Conservation (phyloP, 2,113 vertebrate species). For the Amphilophus citrinellus region DNA sequence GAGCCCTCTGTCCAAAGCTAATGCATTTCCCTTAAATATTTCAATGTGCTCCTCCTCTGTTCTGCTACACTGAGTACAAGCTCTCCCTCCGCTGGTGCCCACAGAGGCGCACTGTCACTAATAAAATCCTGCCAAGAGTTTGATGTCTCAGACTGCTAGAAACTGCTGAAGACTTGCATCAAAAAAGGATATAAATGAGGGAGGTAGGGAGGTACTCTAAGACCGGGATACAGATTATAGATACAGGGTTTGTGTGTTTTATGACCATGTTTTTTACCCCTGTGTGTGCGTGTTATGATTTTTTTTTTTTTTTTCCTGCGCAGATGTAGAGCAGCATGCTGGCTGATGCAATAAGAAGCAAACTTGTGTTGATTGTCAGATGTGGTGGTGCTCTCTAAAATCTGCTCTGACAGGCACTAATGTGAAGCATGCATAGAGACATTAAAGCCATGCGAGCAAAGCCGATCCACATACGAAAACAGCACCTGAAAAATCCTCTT, state of each 20-base stretch:
- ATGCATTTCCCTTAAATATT: conserved; percentile 83
- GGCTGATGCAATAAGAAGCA: conserved; percentile 70
- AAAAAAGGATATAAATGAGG: conserved; percentile 6
- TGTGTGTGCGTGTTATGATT: not conserved
- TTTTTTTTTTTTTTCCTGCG: not conserved
- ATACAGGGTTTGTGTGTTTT: conserved; percentile 20
- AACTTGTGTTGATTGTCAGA: conserved; percentile 47
- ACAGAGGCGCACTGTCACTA: conserved; percentile 41
- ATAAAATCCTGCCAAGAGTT: conserved; percentile 49
- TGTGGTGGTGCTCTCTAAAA: conserved; percentile 39
- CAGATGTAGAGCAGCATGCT: conserved; percentile 25
- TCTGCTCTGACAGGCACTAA: conserved; percentile 35
- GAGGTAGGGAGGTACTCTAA: conserved; percentile 1
- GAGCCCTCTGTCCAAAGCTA: conserved; percentile 65
- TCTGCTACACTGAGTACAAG: conserved; percentile 54
- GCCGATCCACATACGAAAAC: conserved; percentile 19
- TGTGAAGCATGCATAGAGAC: conserved; percentile 12
- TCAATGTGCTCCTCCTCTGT: conserved; percentile 64
- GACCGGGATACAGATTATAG: conserved; percentile 29
- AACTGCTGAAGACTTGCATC: conserved; percentile 22
- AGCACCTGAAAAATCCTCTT: conserved; percentile 54
- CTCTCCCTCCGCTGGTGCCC: conserved; percentile 39
- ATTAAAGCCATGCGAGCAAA: conserved; percentile 19
- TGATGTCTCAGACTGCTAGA: conserved; percentile 48
- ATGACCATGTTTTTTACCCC: conserved; percentile 3